Evolutionary conservation across 2,113 vertebrate genomes (phyloP).

Genomic region (Eublepharis macularius): DNA sequence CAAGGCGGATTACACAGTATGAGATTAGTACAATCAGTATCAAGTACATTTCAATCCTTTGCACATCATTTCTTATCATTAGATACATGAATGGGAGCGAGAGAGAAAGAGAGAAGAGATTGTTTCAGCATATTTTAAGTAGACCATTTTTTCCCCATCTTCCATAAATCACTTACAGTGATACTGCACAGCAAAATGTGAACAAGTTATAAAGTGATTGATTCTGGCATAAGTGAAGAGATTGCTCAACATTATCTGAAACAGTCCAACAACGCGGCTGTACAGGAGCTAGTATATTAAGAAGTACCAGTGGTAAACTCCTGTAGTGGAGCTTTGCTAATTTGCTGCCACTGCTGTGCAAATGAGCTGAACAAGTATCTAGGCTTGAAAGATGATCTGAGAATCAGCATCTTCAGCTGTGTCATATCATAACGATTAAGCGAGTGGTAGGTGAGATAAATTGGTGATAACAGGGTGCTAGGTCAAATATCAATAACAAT

Average conservation of each 20-base stretch:
- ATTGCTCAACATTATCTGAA: slow-evolving; percentile 44
- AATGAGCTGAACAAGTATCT: slow-evolving; percentile 45
- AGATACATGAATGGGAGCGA: not conserved
- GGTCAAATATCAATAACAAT: slow-evolving; percentile 23
- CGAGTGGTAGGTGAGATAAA: slow-evolving; percentile 32
- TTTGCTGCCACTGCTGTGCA: slow-evolving; percentile 47
- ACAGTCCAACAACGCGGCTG: slow-evolving; percentile 21
- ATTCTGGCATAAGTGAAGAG: slow-evolving; percentile 50
- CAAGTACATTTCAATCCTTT: too few species aligned
- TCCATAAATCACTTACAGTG: slow-evolving; percentile 33
- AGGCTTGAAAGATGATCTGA: slow-evolving; percentile 53
- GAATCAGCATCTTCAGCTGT: slow-evolving; percentile 55
- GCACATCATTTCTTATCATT: slow-evolving; percentile 23
- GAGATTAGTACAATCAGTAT: too few species aligned
- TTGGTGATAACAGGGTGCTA: slow-evolving; percentile 16
- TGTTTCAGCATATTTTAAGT: slow-evolving; percentile 52
- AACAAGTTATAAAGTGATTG: slow-evolving; percentile 40
- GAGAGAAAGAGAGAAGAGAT: slow-evolving; percentile 15
- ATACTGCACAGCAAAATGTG: slow-evolving; percentile 18
- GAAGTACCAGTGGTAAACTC: slow-evolving; percentile 51
- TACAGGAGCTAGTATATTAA: slow-evolving; percentile 53
- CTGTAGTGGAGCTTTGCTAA: slow-evolving; percentile 58
- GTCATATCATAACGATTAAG: slow-evolving; percentile 42
- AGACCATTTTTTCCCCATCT: slow-evolving; percentile 5
- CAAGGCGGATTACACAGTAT: too few species aligned